These are phyloP conservation scores for Euura lappo DNA, from an alignment of 1,140 invertebrate genomes.

Conservation along the genomic window DNA sequence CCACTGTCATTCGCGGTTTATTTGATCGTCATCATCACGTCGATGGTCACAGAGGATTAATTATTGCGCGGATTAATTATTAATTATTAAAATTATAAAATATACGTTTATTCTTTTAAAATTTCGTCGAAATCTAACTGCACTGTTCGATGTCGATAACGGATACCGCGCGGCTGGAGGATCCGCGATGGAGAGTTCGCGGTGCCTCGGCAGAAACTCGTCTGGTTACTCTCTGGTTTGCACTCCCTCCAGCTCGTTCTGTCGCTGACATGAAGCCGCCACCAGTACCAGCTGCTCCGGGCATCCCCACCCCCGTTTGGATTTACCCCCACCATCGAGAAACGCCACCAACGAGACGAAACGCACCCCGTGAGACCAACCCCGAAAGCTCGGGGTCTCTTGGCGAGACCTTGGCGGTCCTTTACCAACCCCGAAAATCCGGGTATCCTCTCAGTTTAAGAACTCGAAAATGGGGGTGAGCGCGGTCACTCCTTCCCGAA, in stretches of 20 bases:
- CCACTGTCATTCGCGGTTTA: background rate
- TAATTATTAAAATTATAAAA: too few species aligned
- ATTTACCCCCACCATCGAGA: slow-evolving; percentile 23
- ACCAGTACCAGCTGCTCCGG: slow-evolving; percentile 25
- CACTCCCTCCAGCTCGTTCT: slow-evolving; percentile 41
- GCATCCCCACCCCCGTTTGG: slow-evolving; percentile 28
- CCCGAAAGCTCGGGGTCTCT: slow-evolving; percentile 29
- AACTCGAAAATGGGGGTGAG: background rate
- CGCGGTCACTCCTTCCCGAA: slow-evolving; percentile 1
- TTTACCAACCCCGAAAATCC: background rate
- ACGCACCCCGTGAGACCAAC: slow-evolving; percentile 25
- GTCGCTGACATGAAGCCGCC: slow-evolving; percentile 17
- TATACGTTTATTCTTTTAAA: too few species aligned
- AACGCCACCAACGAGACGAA: slow-evolving; percentile 21
- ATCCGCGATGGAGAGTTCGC: slow-evolving; percentile 36
- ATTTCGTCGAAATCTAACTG: too few species aligned
- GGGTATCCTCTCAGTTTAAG: background rate
- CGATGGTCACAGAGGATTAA: background rate
- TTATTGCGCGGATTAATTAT: too few species aligned
- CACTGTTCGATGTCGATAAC: too few species aligned
- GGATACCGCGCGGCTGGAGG: too few species aligned
- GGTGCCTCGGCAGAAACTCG: slow-evolving; percentile 53
- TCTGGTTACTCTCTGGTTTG: slow-evolving; percentile 48
- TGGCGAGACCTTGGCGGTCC: background rate
- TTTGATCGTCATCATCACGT: background rate